Evolutionary conservation across 2,113 vertebrate genomes (phyloP), one percentile per base, ranked within the genome.

Genomic region (Psilopogon haemacephalus): DNA sequence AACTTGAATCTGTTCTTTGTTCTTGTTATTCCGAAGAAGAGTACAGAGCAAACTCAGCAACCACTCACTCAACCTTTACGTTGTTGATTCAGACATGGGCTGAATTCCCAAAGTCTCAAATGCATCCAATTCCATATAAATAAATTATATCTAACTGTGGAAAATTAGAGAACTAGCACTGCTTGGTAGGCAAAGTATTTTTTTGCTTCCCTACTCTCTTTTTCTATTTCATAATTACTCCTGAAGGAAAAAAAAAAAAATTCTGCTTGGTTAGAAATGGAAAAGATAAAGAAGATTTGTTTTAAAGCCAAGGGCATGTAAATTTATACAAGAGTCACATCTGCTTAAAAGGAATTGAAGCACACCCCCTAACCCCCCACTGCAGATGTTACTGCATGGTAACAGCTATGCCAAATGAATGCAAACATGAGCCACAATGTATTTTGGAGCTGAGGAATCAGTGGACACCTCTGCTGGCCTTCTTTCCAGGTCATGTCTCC

Each of bases 341-440:
- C 4, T 80, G 30, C 26, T 52, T 71, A 63, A 92, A 71, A 62
- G 18, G 21, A 84, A 71, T 52, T 74, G 3, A 16, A 27, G 54
- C 74, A 38, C 15, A 2, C 6, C 0, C 5, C 4, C 42, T 15
- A 16, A 6, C 38, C 38, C 38, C 12, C 9, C 9, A 23, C 3
- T 32, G n/a, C 23, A 71, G 18, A n/a, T 35, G 11, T 84, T 15
- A 26, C 9, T 60, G 17, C 8, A 46, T 4, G 35, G 5, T 21
- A 70, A 23, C 12, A 90, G 14, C 23, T 54, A 6, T 40, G 42
- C 17, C 54, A 86, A 38, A 27, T 56, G 12, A 26, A 79, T 42
- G 24, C 9, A 80, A 67, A 27, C 15, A 73, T 11, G 5, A 14
- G 11, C 15, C 32, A 46, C n/a, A 40, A 9, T 9, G 27, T 1